phyloP scores from a whole-genome alignment of 2,797 vertebrate genomes.

The Rhinatrema bivittatum region DNA sequence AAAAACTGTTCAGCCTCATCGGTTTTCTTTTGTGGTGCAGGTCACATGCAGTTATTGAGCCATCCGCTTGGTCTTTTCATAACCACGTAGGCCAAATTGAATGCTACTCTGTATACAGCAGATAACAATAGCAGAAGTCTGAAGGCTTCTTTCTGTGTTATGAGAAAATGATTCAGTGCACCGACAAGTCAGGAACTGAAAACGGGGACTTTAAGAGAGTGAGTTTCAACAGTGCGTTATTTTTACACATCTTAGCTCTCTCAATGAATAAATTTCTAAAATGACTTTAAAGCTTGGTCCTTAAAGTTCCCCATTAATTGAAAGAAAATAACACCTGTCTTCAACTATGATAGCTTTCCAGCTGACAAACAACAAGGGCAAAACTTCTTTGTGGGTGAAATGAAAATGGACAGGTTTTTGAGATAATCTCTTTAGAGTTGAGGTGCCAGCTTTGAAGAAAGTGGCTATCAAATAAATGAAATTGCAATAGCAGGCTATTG shows the following conservation, averaged over 20 bases:
- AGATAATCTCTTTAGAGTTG: not conserved
- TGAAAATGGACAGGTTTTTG: not conserved
- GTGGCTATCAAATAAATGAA: not conserved
- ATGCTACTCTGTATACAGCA: too few species aligned
- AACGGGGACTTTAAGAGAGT: not conserved
- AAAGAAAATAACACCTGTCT: too few species aligned
- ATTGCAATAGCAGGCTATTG: not conserved
- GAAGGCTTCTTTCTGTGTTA: not conserved
- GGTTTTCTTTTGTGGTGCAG: not conserved
- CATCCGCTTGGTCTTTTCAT: not conserved
- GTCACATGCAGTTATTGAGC: not conserved
- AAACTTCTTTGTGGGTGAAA: not conserved
- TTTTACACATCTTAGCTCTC: conserved; percentile 12
- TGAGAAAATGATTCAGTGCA: not conserved
- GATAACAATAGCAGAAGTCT: not conserved
- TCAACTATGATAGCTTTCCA: not conserved
- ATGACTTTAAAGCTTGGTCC: conserved; percentile 4
- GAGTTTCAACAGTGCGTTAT: not conserved
- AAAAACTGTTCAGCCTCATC: not conserved
- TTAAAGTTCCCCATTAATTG: conserved; percentile 1
- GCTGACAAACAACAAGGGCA: not conserved
- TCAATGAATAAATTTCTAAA: conserved; percentile 1
- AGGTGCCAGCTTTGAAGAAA: not conserved
- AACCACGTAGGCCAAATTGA: too few species aligned
- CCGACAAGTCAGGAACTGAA: not conserved